Evolutionary conservation across 2,888 invertebrate species (phyloP).

Genomic region (Eueremaeus valkanovi): DNA sequence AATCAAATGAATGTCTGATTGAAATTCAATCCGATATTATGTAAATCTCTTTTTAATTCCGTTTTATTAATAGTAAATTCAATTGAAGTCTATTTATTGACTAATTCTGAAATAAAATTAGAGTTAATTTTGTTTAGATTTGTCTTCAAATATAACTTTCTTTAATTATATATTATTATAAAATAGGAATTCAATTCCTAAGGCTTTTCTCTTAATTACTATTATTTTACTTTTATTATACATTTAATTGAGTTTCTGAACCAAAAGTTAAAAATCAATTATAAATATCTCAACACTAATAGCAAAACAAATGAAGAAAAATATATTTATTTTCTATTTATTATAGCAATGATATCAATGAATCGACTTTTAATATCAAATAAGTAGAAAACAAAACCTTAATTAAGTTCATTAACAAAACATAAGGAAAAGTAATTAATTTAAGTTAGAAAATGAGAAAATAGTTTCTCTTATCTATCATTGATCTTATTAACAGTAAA

Average conservation of each 20-base stretch:
- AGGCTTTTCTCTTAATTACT: not conserved
- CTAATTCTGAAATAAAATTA: no score
- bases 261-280: not conserved
- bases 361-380: no score
- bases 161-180: no score
- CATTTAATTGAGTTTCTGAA: slow-evolving; percentile 1
- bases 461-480: not conserved
- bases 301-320: not conserved
- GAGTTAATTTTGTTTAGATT: no score
- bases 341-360: not conserved
- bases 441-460: not conserved
- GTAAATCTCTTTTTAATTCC: no score
- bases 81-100: no score
- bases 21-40: no score
- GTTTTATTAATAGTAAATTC: no score
- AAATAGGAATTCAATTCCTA: not conserved
- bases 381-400: no score
- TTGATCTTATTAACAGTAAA: not conserved
- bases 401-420: slow-evolving; percentile 1
- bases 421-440: not conserved
- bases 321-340: not conserved
- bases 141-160: no score
- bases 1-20: no score
- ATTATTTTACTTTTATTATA: not conserved
- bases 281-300: not conserved